These are phyloP conservation scores for Caenorhabditis brenneri DNA, from an alignment of 1,140 invertebrate species.

Conservation along the genomic window DNA sequence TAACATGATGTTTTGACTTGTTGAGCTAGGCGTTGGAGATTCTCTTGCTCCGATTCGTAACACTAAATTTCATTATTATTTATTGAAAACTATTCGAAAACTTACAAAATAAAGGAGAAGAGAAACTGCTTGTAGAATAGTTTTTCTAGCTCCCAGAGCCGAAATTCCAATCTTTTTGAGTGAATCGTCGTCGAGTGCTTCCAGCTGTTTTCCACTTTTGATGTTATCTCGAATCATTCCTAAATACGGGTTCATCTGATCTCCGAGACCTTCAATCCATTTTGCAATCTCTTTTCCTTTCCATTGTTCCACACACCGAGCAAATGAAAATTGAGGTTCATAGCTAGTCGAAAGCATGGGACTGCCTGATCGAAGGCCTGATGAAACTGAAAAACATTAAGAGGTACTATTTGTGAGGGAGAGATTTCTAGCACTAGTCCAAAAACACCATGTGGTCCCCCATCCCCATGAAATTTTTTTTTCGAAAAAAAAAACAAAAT, in stretches of 20 bases:
- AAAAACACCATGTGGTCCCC: too few relatives aligned
- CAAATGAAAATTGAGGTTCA: constrained; percentile 31
- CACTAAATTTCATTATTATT: constrained; percentile 44
- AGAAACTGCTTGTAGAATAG: constrained; percentile 53
- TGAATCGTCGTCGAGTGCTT: constrained; percentile 46
- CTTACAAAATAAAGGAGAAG: constrained; percentile 54
- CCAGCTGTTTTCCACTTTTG: constrained; percentile 47
- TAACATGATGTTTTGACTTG: constrained; percentile 30
- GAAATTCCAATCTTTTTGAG: constrained; percentile 50
- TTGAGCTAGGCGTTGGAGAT: constrained; percentile 53
- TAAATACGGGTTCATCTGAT: constrained; percentile 50
- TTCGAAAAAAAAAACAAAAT: too few relatives aligned
- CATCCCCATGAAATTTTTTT: too few relatives aligned
- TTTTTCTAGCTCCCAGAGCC: constrained; percentile 52
- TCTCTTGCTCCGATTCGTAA: constrained; percentile 52
- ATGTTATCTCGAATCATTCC: constrained; percentile 44
- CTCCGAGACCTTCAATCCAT: constrained; percentile 56
- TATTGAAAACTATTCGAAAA: not conserved
- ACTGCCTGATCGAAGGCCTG: constrained; percentile 7
- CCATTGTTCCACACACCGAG: constrained; percentile 49
- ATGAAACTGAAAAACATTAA: not conserved
- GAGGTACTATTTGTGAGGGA: not conserved
- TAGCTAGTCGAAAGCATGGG: constrained; percentile 30
- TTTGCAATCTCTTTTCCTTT: constrained; percentile 51
- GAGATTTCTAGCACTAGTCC: too few relatives aligned